These are phyloP conservation scores for Chelonus insularis DNA, from an alignment of 1,140 invertebrate species.

Conservation along the genomic window DNA sequence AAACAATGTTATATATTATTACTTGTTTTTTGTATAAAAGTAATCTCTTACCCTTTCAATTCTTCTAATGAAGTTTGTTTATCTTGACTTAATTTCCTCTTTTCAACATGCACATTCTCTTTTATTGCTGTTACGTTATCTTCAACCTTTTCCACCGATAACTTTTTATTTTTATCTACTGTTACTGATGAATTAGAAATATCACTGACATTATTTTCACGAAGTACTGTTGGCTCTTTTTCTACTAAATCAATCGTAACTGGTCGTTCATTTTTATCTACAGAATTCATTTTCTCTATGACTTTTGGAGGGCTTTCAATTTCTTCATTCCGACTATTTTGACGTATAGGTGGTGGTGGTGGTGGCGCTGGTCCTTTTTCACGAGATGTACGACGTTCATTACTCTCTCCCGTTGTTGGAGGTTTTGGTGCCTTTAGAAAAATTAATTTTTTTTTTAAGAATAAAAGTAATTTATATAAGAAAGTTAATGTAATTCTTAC, in stretches of 20 bases:
- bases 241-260: background rate
- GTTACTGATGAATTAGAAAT: background rate
- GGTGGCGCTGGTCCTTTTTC: slow-evolving; percentile 63
- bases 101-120: slow-evolving; percentile 26
- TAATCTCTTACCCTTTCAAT: slow-evolving; percentile 36
- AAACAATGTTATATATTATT: background rate
- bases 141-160: background rate
- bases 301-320: slow-evolving; percentile 41
- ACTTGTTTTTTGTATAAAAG: slow-evolving; percentile 4
- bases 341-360: slow-evolving; percentile 53
- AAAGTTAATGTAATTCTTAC: slow-evolving; percentile 41
- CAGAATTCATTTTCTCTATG: slow-evolving; percentile 33
- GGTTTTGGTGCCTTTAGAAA: slow-evolving; percentile 55
- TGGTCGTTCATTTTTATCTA: slow-evolving; percentile 16
- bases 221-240: background rate
- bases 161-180: background rate
- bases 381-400: slow-evolving; percentile 52
- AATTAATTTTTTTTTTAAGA: slow-evolving; percentile 11
- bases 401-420: slow-evolving; percentile 45
- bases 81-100: slow-evolving; percentile 26
- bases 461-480: slow-evolving; percentile 17
- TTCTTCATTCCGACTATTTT: slow-evolving; percentile 48
- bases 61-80: slow-evolving; percentile 51
- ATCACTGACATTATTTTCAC: background rate
- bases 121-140: slow-evolving; percentile 13